Evolutionary conservation across 2,113 vertebrate species (phyloP).

Genomic region (Hyperopisus bebe): DNA sequence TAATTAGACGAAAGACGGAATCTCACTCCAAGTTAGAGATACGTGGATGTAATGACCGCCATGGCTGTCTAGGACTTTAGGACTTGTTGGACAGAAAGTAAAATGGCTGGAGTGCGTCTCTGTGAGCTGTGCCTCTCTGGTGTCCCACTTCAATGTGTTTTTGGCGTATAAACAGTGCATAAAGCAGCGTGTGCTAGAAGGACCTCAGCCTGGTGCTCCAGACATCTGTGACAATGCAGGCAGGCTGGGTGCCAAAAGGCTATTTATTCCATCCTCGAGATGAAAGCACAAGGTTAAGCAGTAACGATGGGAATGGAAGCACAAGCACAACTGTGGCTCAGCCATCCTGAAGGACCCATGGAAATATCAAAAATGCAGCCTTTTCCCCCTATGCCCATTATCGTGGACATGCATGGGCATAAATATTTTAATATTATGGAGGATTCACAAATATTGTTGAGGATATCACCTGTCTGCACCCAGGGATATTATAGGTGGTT

Average conservation of each 20-base stretch:
- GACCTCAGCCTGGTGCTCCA: neutral
- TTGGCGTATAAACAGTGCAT: conserved; percentile 8
- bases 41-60: neutral
- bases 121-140: neutral
- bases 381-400: neutral
- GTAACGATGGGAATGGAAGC: neutral
- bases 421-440: neutral
- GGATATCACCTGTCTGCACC: neutral
- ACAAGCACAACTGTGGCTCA: neutral
- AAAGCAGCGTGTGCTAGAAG: neutral
- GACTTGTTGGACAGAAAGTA: neutral
- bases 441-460: neutral
- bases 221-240: neutral
- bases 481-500: neutral
- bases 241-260: neutral
- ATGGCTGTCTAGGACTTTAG: neutral
- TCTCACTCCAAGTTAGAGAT: neutral
- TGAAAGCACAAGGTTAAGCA: neutral
- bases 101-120: neutral
- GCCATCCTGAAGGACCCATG: neutral
- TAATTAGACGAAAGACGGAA: neutral
- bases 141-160: conserved; percentile 5
- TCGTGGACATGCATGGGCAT: neutral
- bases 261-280: conserved; percentile 1
- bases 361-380: neutral